phyloP scores from a whole-genome alignment of 2,888 invertebrate species.

The Lasiommata megera region DNA sequence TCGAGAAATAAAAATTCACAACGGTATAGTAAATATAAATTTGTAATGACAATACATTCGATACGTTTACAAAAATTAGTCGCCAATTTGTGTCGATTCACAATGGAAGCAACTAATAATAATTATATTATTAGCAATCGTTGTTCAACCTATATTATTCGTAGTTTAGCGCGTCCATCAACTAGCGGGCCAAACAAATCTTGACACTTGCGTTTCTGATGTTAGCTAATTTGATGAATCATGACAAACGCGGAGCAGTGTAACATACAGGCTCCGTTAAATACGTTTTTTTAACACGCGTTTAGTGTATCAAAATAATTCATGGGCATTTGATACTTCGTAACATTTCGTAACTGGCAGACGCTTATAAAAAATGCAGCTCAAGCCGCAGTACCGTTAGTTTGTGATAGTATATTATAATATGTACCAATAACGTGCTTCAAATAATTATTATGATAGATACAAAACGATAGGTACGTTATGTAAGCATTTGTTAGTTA shows the following conservation, averaged over 20 bases:
- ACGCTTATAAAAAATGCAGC: conserved; percentile 6
- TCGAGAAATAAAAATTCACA: not conserved
- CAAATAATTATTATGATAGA: conserved; percentile 4
- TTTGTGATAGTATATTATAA: conserved; percentile 11
- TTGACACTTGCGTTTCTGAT: conserved; percentile 64
- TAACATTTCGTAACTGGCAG: conserved; percentile 17
- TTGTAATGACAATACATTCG: conserved; percentile 6
- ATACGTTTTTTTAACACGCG: conserved; percentile 30
- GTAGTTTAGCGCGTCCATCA: conserved; percentile 48
- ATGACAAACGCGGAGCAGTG: conserved; percentile 42
- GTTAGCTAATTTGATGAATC: conserved; percentile 51
- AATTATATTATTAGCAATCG: conserved; percentile 71
- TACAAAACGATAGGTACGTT: not conserved
- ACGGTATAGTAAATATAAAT: conserved; percentile 10
- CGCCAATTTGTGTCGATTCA: conserved; percentile 42
- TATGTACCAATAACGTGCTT: conserved; percentile 7
- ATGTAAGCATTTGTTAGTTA: not conserved
- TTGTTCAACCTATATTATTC: conserved; percentile 41
- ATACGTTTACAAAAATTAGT: conserved; percentile 36
- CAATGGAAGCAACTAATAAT: conserved; percentile 47
- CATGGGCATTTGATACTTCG: conserved; percentile 30
- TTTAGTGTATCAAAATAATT: conserved; percentile 33
- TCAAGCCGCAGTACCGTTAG: conserved; percentile 6
- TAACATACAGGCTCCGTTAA: conserved; percentile 32
- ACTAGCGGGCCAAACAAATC: conserved; percentile 48